Percentiles rank a stretch among this genome's conserved stretches.
phyloP scores from a whole-genome alignment of 2,797 vertebrate species.

The Gallirallus australis region DNA sequence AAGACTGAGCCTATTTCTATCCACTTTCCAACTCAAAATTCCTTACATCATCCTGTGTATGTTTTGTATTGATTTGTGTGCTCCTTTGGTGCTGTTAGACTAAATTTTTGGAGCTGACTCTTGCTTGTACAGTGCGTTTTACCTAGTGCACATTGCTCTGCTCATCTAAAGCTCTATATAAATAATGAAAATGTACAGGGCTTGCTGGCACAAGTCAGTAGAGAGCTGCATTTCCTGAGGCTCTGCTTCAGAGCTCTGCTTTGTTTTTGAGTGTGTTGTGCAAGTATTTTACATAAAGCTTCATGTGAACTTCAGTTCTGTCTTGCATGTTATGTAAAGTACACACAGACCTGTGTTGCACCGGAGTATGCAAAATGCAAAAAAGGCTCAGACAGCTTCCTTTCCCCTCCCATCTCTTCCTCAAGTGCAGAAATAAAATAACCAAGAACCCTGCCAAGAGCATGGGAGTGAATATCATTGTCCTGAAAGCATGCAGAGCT shows the following conservation, averaged over 20 bases:
- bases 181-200: conserved; percentile 46
- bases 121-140: neutral
- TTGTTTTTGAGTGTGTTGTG: neutral
- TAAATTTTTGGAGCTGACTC: neutral
- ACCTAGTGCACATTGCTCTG: neutral
- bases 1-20: neutral
- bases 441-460: neutral
- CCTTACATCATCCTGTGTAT: neutral
- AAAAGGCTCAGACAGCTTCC: neutral
- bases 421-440: neutral
- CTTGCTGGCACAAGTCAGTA: conserved; percentile 42
- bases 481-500: neutral
- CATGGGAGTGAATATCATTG: neutral
- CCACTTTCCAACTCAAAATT: neutral
- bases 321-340: neutral
- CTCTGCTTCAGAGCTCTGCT: conserved; percentile 17
- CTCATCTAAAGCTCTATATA: neutral
- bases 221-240: conserved; percentile 33
- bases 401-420: neutral
- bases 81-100: neutral
- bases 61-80: neutral
- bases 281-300: neutral
- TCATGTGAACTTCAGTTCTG: neutral
- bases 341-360: neutral
- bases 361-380: neutral